A percentile compares a stretch with the other conserved stretches of the same genome.
Conservation (phyloP, 2,113 vertebrate genomes). For the Apus apus region DNA sequence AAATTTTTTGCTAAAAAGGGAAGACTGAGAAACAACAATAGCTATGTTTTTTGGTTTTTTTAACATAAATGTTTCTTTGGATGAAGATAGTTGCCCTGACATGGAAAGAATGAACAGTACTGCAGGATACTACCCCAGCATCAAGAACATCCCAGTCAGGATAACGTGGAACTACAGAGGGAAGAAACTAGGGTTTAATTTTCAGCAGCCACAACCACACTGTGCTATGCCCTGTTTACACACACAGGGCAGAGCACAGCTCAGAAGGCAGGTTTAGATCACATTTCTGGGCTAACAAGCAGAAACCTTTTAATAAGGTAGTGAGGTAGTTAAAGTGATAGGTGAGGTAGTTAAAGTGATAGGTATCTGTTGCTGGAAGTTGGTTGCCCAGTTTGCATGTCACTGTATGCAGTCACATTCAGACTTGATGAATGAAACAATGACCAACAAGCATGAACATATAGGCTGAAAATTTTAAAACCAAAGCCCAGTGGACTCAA, state of each 20-base stretch:
- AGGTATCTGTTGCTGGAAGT: no score
- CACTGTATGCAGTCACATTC: no score
- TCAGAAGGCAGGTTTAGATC: not conserved
- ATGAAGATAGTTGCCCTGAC: not conserved
- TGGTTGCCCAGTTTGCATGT: no score
- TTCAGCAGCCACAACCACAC: not conserved
- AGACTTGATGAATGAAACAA: no score
- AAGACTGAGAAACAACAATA: not conserved
- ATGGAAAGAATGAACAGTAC: not conserved
- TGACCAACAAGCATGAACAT: no score
- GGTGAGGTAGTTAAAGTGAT: no score
- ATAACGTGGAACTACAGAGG: not conserved
- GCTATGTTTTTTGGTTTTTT: not conserved
- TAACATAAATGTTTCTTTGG: not conserved
- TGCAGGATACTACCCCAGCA: not conserved
- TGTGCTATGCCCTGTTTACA: not conserved
- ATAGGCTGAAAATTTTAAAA: no score
- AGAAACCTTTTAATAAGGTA: not conserved
- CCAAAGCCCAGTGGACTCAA: no score
- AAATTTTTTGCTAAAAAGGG: not conserved
- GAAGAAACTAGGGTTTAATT: not conserved
- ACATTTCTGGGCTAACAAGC: not conserved
- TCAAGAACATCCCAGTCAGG: not conserved
- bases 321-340: no score
- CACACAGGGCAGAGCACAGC: not conserved